phyloP scores from a whole-genome alignment of 2,113 vertebrate genomes.

The Strix uralensis region DNA sequence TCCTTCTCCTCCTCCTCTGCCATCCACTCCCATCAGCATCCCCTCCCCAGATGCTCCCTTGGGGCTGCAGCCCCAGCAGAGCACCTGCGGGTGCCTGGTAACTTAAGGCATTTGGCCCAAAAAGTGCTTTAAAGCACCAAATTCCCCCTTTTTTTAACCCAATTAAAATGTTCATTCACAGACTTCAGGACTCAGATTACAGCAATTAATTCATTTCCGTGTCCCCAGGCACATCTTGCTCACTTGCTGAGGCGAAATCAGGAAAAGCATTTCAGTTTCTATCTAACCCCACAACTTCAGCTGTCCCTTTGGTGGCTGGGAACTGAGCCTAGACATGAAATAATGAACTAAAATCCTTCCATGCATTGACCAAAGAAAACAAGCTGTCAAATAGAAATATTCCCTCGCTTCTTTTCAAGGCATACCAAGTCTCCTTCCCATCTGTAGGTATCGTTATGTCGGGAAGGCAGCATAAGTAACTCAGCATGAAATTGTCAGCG shows the following conservation, averaged over 20 bases:
- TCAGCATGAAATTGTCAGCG: constrained; percentile 31
- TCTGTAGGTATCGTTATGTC: not conserved
- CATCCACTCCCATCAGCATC: not conserved
- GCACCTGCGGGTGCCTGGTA: not conserved
- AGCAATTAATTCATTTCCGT: not conserved
- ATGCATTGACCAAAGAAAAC: constrained; percentile 40
- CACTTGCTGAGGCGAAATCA: not conserved
- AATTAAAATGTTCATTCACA: not conserved
- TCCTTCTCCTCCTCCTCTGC: not conserved
- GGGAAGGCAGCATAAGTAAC: not conserved
- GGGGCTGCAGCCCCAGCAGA: not conserved
- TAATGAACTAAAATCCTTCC: constrained; percentile 33
- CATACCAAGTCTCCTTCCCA: constrained; percentile 8
- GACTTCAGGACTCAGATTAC: not conserved
- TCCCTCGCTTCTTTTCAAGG: not conserved
- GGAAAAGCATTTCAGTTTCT: not conserved
- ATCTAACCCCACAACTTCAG: not conserved
- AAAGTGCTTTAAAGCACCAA: not conserved
- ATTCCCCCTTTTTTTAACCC: not conserved
- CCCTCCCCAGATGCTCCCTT: not conserved
- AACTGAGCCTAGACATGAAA: constrained; percentile 34
- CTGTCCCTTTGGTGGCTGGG: constrained; percentile 21
- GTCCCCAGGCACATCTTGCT: not conserved
- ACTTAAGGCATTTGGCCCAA: not conserved
- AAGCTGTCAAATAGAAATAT: constrained; percentile 43